Evolutionary conservation across 2,888 invertebrate species (phyloP), one percentile per base, ranked within the genome.

Genomic region (Periphyllus acericola): DNA sequence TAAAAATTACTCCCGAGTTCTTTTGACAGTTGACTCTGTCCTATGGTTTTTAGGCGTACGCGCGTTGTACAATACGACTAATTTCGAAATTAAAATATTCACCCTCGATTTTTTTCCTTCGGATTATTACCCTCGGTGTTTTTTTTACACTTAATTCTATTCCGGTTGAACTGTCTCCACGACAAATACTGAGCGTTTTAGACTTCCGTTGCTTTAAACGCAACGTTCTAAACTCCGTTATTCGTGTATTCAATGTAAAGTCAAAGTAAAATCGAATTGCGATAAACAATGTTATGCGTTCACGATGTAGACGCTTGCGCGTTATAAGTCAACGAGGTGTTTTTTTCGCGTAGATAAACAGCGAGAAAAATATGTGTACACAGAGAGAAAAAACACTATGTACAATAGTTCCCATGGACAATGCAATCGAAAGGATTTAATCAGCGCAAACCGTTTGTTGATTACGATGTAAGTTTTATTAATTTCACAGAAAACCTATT

Each of bases 61-160:
- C 8, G 29, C 55, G 34, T 25, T 79, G 78, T 34, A 32, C 52
- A 52, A 32, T 76, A 52, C 21, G 78, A 55, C 5, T 29, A 52
- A 52, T 76, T 79, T 55, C 25, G 55, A 55, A 55, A 25, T 55
- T 55, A 79, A 79, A 60, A 60, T 79, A 79, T 79, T 79, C 55
- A 79, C 79, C 79, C 76, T 76, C 46, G 21, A 76, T 19, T 76
- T 46, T 76, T 75, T 29, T 29, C 9, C 29, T n/a, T 17, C 46
- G 6, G 2, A 3, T 60, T 60, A 6, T 25, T 25, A 21, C 60
- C 60, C 21, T 60, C 60, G 21, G 46, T 1, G 14, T 11, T 11
- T 46, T 46, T n/a, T 46, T 11, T 14, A 14, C 14, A 46, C 46
- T 46, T 46, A 46, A 46, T 2, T 46, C 11, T 0, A 46, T 14